phyloP scores from a whole-genome alignment of 2,113 vertebrate genomes.

The Budorcas taxicolor region DNA sequence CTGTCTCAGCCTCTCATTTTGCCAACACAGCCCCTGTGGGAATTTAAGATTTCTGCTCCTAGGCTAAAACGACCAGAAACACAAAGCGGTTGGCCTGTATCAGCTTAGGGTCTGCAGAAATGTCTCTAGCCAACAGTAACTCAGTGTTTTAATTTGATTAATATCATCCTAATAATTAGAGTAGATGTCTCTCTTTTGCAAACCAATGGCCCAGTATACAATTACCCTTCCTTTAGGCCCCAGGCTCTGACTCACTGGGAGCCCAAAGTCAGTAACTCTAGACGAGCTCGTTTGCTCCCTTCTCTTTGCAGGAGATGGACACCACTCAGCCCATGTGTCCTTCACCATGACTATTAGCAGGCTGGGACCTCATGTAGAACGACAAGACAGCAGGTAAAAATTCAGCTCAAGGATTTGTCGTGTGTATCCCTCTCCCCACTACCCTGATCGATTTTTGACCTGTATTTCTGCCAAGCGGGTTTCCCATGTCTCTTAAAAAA shows the following conservation, averaged over 20 bases:
- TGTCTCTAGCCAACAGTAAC: neutral
- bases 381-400: too few species aligned
- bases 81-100: neutral
- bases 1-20: neutral
- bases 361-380: rapidly evolving
- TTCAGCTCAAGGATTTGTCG: neutral
- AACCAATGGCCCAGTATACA: neutral
- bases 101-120: neutral
- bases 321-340: neutral
- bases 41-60: neutral
- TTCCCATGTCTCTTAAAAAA: neutral
- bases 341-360: neutral
- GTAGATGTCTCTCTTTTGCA: neutral
- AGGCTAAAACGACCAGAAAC: neutral
- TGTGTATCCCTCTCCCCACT: too few species aligned
- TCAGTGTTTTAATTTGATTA: neutral
- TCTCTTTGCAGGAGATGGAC: neutral
- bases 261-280: neutral
- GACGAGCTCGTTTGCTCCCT: neutral
- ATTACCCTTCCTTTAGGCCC: neutral
- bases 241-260: neutral
- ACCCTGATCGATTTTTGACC: neutral
- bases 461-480: neutral
- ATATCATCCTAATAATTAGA: neutral
- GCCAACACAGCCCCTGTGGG: neutral